phyloP scores from a whole-genome alignment of 1,140 invertebrate genomes.

The Sinonovacula constricta region DNA sequence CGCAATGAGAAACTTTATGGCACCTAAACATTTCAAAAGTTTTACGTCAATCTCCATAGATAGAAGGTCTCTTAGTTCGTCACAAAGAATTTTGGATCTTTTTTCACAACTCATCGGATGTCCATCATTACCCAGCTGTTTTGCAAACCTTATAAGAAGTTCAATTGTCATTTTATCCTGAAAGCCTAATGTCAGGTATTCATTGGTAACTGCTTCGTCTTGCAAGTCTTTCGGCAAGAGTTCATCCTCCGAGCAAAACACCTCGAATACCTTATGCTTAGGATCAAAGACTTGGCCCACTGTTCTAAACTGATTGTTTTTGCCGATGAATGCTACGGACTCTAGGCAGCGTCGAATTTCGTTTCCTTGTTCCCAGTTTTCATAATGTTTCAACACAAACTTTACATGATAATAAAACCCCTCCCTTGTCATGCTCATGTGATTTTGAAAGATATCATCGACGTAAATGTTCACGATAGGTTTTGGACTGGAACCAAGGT shows the following conservation, averaged over 20 bases:
- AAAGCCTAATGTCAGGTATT: not conserved
- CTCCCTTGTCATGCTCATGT: not conserved
- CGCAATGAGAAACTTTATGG: not conserved
- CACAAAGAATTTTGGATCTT: not conserved
- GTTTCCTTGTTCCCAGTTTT: not conserved
- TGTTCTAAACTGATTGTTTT: not conserved
- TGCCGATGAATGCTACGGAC: not conserved
- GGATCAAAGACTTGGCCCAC: not conserved
- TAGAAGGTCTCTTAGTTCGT: not conserved
- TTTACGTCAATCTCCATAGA: too few relatives aligned
- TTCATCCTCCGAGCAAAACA: not conserved
- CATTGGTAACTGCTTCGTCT: not conserved
- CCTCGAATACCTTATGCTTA: not conserved
- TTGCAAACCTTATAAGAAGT: constrained; percentile 17
- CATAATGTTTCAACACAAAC: not conserved
- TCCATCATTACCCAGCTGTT: not conserved
- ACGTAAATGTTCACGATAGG: not conserved
- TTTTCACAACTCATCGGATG: not conserved
- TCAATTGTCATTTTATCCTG: not conserved
- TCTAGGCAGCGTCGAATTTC: not conserved
- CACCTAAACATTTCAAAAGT: not conserved
- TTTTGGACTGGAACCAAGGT: not conserved
- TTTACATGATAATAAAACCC: not conserved
- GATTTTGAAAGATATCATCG: constrained; percentile 4
- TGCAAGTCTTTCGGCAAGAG: not conserved